Base-by-base conservation (phyloP, 2,888 invertebrate species). In the Napeogenes sylphis region DNA sequence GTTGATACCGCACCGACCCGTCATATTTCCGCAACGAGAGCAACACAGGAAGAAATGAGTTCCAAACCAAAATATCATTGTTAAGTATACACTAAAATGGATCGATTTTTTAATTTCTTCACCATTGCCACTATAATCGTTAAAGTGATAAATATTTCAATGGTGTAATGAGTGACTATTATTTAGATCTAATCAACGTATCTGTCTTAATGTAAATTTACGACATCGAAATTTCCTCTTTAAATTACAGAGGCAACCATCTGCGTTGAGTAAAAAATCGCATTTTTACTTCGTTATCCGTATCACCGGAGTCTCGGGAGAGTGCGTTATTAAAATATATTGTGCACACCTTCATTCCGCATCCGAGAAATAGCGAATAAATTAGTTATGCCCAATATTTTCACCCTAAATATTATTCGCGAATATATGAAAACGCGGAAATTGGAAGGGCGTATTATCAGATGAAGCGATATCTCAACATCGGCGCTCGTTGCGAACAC, bases 261-360 rank as follows among this genome's bases (percentile, higher is more conserved):
- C 72, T 72, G 75, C 75, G 78, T 73, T 76, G 79, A 82, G 85
- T 83, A 87, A 85, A 88, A 87, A 86, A 82, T 80, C 81, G 77
- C 78, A 80, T 85, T 85, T 77, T 74, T 80, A 81, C 81, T 86
- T 87, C 83, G 83, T 85, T 85, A 85, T 84, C 74, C 80, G 71
- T 83, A 85, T 83, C 84, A 83, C 78, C 74, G 80, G 81, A 77
- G 73, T 82, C 85, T 84, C 87, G 71, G 61, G 85, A 84, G 89
- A 82, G 80, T 82, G 81, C 79, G 80, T 88, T 89, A 90, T 90
- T 89, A 88, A 88, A 89, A 90, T 90, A 87, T 89, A 90, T 87
- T 84, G 84, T 83, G 80, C 79, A 81, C 78, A 80, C 81, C 81
- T 84, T 82, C 80, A 81, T 82, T 78, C 78, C 79, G 78, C 77